Evolutionary conservation across 2,797 vertebrate genomes (phyloP), one percentile per base, ranked within the genome.

Genomic region (Rhinella marina): DNA sequence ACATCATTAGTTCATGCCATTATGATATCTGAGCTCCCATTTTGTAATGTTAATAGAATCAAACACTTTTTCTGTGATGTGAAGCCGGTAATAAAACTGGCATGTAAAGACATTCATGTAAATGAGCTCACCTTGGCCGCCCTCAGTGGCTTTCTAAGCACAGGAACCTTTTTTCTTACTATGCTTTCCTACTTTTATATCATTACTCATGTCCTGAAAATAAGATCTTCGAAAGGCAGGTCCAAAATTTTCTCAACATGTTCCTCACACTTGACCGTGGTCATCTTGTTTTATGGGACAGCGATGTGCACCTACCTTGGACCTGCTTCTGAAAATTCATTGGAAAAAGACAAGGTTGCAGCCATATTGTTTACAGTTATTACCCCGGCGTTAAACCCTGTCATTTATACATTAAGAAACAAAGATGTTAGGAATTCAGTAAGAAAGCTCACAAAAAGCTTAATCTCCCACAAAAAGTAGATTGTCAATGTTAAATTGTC

Each of bases 121-220:
- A 62, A 62, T 23, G 61, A 62, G 21, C 7, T n/a, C 61, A 23
- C 2, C 7, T 4, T 62, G 19, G 23, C 61, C 21, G n/a, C 19
- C 7, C 57, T 77, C 0, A 76, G 41, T 66, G 86, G 86, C 0
- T 87, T 83, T 77, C 4, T 83, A 56, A 78, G 70, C 32, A 77
- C 23, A 4, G 10, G 25, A 19, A 83, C 57, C 12, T 87, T 87
- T 78, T 23, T 27, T 3, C 48, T 87, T 0, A 87, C 73, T 7
- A 19, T 41, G 0, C 21, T 87, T 1, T 87, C 86, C 12, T 87
- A 83, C 23, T 1, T 25, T 68, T 82, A 50, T 17, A 87, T 87
- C 3, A 57, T 61, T 57, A 32, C 17, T 48, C 57, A 82, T 29
- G 29, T 87, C 19, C 2, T 76, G n/a, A 77, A 83, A 7, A 77